Percentiles rank a stretch among this genome's conserved stretches.
These are phyloP conservation scores for Erinaceus europaeus DNA, from an alignment of 2,113 vertebrate genomes.

Conservation along the genomic window DNA sequence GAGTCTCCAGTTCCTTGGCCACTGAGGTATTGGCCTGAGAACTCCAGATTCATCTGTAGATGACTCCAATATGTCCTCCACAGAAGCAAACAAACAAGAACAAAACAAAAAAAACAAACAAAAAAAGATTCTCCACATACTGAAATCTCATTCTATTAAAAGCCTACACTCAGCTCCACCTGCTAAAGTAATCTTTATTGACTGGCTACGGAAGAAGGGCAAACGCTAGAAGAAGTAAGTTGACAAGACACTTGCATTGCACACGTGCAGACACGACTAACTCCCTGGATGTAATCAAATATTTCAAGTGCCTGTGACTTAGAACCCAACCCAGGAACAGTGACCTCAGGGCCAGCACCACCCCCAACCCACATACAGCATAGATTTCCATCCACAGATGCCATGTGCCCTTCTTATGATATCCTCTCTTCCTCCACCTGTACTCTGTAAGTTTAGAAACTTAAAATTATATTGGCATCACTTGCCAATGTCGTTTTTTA, in stretches of 20 bases:
- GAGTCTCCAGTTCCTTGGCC: background rate
- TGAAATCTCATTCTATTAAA: background rate
- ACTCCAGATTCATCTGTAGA: background rate
- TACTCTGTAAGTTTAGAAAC: background rate
- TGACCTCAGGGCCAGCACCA: background rate
- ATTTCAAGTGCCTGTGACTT: background rate
- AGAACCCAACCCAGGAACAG: background rate
- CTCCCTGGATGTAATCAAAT: background rate
- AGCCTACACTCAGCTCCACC: background rate
- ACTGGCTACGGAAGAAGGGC: background rate
- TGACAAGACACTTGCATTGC: background rate
- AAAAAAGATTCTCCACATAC: background rate
- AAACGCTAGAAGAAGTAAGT: background rate
- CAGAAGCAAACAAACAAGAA: no score
- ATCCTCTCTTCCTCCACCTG: background rate
- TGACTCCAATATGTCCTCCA: background rate
- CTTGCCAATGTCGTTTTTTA: background rate
- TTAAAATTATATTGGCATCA: background rate
- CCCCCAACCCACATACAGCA: background rate
- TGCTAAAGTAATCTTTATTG: background rate
- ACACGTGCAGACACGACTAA: no score
- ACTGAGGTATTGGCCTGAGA: background rate
- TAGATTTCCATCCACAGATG: background rate
- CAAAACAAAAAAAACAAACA: no score
- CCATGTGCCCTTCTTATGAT: background rate